phyloP scores from a whole-genome alignment of 2,113 vertebrate species.

The Calyptomena viridis region DNA sequence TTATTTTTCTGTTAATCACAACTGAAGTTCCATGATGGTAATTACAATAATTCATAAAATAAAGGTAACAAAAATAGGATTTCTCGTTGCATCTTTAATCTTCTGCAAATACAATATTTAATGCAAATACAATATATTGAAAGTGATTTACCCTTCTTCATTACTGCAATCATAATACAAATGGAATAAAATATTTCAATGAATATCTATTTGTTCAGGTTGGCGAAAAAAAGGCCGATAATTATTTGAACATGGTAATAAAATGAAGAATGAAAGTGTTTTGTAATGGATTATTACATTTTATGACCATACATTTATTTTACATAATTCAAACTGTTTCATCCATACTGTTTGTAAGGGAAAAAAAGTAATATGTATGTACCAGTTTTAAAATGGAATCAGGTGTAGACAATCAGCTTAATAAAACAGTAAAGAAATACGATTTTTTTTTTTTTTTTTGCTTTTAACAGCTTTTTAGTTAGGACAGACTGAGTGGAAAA shows the following conservation, averaged over 20 bases:
- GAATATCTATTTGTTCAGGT: constrained; percentile 38
- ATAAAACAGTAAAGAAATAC: not conserved
- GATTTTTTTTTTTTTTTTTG: not conserved
- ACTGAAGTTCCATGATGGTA: not conserved
- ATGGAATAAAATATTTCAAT: not conserved
- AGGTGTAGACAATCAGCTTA: not conserved
- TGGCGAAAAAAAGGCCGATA: not conserved
- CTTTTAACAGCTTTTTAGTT: not conserved
- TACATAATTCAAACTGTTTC: constrained; percentile 1
- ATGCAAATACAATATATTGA: not conserved
- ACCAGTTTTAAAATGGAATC: not conserved
- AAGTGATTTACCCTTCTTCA: constrained; percentile 24
- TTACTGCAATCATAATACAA: constrained; percentile 8
- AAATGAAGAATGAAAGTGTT: constrained; percentile 39
- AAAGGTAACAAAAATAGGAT: not conserved
- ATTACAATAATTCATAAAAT: not conserved
- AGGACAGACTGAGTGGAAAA: not conserved
- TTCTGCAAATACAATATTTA: not conserved
- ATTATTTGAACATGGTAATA: constrained; percentile 51
- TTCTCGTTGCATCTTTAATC: not conserved
- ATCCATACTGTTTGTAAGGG: not conserved
- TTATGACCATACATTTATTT: constrained; percentile 43
- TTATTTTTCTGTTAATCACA: not conserved
- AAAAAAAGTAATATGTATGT: not conserved
- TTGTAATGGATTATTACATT: constrained; percentile 56